phyloP scores from a whole-genome alignment of 2,113 vertebrate genomes.

The Ophthalmolycus amberensis region DNA sequence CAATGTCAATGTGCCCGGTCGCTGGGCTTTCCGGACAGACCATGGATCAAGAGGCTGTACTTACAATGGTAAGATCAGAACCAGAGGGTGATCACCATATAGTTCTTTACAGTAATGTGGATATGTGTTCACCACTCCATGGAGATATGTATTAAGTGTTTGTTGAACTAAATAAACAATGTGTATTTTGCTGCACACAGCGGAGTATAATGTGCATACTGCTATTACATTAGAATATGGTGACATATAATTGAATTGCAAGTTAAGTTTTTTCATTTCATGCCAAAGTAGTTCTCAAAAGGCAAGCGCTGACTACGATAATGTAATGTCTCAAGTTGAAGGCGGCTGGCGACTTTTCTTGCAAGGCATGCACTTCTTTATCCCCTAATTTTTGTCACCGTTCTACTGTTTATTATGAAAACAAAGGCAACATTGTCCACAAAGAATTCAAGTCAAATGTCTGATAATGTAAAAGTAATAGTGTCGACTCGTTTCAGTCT shows the following conservation, averaged over 20 bases:
- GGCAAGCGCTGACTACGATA: not conserved
- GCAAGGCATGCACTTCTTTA: too few species aligned
- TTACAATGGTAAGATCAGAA: conserved; percentile 37
- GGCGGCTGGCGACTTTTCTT: not conserved
- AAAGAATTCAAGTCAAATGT: not conserved
- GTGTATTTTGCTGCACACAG: not conserved
- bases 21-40: conserved; percentile 67
- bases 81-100: not conserved
- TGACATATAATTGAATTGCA: not conserved
- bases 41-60: conserved; percentile 37
- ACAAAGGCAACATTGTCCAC: not conserved
- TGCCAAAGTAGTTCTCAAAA: not conserved
- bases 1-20: conserved; percentile 37
- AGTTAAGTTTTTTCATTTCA: not conserved
- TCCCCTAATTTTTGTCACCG: not conserved
- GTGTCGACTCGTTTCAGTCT: not conserved
- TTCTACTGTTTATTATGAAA: not conserved
- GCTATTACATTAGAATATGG: not conserved
- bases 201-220: not conserved
- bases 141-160: not conserved
- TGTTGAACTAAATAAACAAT: not conserved
- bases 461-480: not conserved
- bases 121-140: not conserved
- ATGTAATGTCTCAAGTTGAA: not conserved
- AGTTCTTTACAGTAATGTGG: not conserved